phyloP scores from a whole-genome alignment of 2,113 vertebrate species.

The Microcebus lehilahytsara region DNA sequence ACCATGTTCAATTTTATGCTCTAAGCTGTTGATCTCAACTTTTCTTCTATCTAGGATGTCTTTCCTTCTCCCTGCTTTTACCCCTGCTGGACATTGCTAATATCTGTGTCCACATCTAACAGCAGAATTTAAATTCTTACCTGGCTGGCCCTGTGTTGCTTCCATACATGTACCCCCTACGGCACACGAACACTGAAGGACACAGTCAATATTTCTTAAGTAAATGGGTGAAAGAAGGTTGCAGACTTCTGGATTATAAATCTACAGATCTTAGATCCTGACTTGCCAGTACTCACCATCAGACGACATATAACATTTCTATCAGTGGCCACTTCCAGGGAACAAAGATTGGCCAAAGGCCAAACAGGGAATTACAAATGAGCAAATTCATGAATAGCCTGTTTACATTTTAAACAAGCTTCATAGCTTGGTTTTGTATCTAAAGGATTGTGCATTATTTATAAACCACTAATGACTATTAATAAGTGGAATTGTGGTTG shows the following conservation, averaged over 20 bases:
- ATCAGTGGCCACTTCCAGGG: conserved; percentile 63
- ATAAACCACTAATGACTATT: conserved; percentile 69
- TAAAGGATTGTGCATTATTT: conserved; percentile 63
- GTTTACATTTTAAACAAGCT: conserved; percentile 76
- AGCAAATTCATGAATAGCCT: conserved; percentile 71
- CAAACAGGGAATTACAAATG: conserved; percentile 69
- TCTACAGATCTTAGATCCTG: conserved; percentile 1
- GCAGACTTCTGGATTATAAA: neutral
- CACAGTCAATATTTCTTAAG: neutral
- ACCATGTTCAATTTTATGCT: neutral
- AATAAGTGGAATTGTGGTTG: conserved; percentile 55
- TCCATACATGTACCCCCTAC: neutral
- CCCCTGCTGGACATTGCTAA: neutral
- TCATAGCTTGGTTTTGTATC: conserved; percentile 54
- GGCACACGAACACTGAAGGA: neutral
- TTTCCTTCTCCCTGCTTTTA: neutral
- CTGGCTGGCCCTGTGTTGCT: neutral
- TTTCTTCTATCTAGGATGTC: neutral
- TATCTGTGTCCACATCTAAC: neutral
- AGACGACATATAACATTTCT: conserved; percentile 50
- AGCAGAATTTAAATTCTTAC: conserved; percentile 10
- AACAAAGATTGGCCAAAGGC: conserved; percentile 70
- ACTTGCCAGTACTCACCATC: neutral
- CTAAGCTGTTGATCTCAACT: neutral
- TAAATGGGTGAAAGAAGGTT: neutral